Base-by-base conservation (phyloP, 2,888 invertebrate genomes). In the Saturnia pavonia region DNA sequence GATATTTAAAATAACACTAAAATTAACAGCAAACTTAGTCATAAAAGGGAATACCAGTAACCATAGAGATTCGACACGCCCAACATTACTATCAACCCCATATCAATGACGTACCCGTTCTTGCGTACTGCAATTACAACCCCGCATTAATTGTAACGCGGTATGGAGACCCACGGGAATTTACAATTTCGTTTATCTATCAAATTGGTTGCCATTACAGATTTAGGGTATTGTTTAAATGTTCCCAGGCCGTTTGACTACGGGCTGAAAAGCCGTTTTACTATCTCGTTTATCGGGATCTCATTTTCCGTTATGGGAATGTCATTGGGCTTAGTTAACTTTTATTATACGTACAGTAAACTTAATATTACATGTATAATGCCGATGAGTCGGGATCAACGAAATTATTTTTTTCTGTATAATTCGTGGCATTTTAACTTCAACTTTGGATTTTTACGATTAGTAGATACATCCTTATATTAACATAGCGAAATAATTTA, bases 161-260 rank as follows among this genome's bases (percentile, higher is more conserved):
- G 48, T 22, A 22, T 11, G 54, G 27, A 25, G 40, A 69, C 42
- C 27, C 71, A 42, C 77, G 79, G 83, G 83, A 84, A 82, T 87
- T 85, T 85, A 87, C 87, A 86, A 90, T 85, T 82, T 82, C 85
- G 81, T 87, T 87, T 88, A 86, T 85, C 86, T 86, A 84, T 80
- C 83, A 86, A 90, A 91, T 91, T 90, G 88, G 85, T 65, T 65
- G 65, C 27, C 71, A 81, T 60, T 79, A 88, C 84, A 85, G 85
- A 89, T 88, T 89, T 88, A 77, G 88, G 85, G 85, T 90, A 90
- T 87, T 85, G 88, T 91, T 91, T 86, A 88, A 89, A 90, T 79
- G 87, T 91, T 92, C 89, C 90, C 91, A 90, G 82, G 85, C 82
- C 75, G 75, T 80, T 85, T 78, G 79, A 77, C 27, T 72, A 74